Conservation (phyloP, 2,113 vertebrate genomes). For the Axis porcinus region DNA sequence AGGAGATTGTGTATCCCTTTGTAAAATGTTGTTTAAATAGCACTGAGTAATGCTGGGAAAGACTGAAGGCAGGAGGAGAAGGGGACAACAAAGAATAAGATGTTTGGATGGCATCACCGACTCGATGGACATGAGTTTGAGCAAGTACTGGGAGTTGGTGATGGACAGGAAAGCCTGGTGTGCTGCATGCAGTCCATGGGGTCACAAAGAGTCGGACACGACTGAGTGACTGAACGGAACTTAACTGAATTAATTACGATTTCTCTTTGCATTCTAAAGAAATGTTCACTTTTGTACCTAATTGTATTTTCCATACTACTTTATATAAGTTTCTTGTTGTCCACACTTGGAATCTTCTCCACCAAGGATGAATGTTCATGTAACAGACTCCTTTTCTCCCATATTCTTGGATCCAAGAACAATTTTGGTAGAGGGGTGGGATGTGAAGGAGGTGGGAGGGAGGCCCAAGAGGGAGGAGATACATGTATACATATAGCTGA, state of each 20-base stretch:
- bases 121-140: neutral
- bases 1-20: neutral
- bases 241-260: neutral
- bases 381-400: neutral
- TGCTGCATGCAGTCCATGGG: neutral
- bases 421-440: neutral
- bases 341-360: neutral
- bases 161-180: neutral
- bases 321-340: neutral
- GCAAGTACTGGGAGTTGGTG: neutral
- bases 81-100: neutral
- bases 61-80: neutral
- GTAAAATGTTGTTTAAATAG: neutral
- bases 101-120: neutral
- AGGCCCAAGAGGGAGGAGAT: neutral
- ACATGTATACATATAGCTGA: neutral
- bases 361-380: neutral
- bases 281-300: neutral
- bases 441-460: neutral
- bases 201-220: rapidly evolving
- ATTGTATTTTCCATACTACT: neutral
- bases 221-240: neutral
- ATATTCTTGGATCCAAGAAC: neutral
- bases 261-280: neutral
- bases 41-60: neutral